Evolutionary conservation across 2,797 vertebrate species (phyloP).

Genomic region (Enteromius radiatus): DNA sequence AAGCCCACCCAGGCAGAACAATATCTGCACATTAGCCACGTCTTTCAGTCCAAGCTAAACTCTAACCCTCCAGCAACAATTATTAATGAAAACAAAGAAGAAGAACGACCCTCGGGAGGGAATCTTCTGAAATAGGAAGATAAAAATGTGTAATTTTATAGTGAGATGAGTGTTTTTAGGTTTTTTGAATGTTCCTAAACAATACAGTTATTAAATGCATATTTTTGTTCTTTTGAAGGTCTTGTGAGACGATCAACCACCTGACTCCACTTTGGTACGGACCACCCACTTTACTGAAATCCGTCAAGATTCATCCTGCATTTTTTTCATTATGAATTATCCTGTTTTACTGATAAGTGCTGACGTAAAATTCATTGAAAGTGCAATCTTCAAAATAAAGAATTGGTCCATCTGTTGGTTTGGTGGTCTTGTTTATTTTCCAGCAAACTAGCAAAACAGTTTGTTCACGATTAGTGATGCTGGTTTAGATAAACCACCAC

Average conservation of each 20-base stretch:
- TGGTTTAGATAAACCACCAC: not conserved
- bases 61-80: slow-evolving; percentile 2
- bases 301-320: not conserved
- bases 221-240: not conserved
- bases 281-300: not conserved
- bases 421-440: too few species aligned
- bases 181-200: not conserved
- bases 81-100: slow-evolving; percentile 23
- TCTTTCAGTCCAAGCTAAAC: slow-evolving; percentile 46
- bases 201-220: not conserved
- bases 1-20: slow-evolving; percentile 84
- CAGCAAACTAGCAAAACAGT: not conserved
- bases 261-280: not conserved
- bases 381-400: not conserved
- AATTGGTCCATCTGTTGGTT: too few species aligned
- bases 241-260: not conserved
- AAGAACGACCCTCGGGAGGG: not conserved
- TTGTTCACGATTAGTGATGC: not conserved
- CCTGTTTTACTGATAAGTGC: not conserved
- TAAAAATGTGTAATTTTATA: not conserved
- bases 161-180: not conserved
- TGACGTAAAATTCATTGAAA: not conserved
- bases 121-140: not conserved
- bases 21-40: slow-evolving; percentile 75
- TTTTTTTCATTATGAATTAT: not conserved